Conservation (phyloP, 2,888 invertebrate genomes). For the Macrosiphum euphorbiae region DNA sequence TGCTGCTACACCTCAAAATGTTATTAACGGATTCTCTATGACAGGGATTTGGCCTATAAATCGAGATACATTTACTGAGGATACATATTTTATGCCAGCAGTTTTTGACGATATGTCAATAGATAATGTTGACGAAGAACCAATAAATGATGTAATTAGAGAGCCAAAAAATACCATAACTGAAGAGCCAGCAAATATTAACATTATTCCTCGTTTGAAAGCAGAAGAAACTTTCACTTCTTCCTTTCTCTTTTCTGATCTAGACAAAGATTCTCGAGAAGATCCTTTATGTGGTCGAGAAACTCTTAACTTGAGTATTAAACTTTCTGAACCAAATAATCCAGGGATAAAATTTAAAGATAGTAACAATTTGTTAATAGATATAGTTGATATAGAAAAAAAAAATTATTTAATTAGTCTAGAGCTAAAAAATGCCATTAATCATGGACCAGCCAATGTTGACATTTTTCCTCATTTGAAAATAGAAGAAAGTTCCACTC, state of each 20-base stretch:
- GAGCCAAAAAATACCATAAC: neutral
- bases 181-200: neutral
- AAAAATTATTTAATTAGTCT: too few relatives aligned
- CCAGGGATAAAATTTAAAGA: too few relatives aligned
- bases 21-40: conserved; percentile 4
- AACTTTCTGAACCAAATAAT: too few relatives aligned
- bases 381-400: too few relatives aligned
- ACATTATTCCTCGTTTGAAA: neutral
- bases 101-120: neutral
- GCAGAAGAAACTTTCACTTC: neutral
- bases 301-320: too few relatives aligned
- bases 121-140: neutral
- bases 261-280: too few relatives aligned
- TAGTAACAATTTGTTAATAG: too few relatives aligned
- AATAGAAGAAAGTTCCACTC: neutral
- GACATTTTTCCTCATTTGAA: neutral
- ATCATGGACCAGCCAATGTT: neutral
- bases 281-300: too few relatives aligned
- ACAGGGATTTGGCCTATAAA: conserved; percentile 32
- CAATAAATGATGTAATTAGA: neutral
- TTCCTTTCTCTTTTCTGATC: too few relatives aligned
- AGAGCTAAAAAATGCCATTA: neutral
- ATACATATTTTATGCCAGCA: neutral
- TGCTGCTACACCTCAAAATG: conserved; percentile 10
- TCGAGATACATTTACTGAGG: neutral